Conservation (phyloP, 2,888 invertebrate species). For the Muscina levida region DNA sequence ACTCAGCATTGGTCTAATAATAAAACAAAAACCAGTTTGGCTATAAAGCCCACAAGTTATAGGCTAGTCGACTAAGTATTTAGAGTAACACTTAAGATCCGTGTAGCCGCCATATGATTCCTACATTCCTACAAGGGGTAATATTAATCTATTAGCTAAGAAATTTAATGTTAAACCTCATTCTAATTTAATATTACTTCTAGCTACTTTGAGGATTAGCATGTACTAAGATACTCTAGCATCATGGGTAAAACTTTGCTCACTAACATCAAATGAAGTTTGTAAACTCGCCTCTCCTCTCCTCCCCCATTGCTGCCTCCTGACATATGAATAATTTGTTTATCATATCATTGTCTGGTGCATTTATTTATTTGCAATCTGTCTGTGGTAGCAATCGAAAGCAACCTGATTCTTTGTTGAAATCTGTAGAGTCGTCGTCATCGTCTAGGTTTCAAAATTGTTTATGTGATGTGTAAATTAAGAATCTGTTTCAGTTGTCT, state of each 20-base stretch:
- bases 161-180: not conserved
- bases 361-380: too few relatives aligned
- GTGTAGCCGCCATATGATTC: not conserved
- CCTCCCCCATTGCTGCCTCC: not conserved
- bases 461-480: slow-evolving; percentile 29
- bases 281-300: too few relatives aligned
- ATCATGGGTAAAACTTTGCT: not conserved
- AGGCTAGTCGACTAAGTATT: not conserved
- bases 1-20: slow-evolving; percentile 3
- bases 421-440: slow-evolving; percentile 76
- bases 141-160: too few relatives aligned
- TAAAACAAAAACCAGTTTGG: slow-evolving; percentile 28
- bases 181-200: too few relatives aligned
- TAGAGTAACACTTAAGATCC: slow-evolving; percentile 15
- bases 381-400: slow-evolving; percentile 68
- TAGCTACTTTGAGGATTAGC: too few relatives aligned
- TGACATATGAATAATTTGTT: too few relatives aligned
- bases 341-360: too few relatives aligned
- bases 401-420: slow-evolving; percentile 74
- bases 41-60: not conserved
- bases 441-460: not conserved
- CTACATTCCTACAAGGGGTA: too few relatives aligned
- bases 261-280: not conserved
- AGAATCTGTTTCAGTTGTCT: slow-evolving; percentile 18
- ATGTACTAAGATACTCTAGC: too few relatives aligned